These are phyloP conservation scores for Sweltsa coloradensis DNA, from an alignment of 1,140 invertebrate genomes.

Conservation along the genomic window DNA sequence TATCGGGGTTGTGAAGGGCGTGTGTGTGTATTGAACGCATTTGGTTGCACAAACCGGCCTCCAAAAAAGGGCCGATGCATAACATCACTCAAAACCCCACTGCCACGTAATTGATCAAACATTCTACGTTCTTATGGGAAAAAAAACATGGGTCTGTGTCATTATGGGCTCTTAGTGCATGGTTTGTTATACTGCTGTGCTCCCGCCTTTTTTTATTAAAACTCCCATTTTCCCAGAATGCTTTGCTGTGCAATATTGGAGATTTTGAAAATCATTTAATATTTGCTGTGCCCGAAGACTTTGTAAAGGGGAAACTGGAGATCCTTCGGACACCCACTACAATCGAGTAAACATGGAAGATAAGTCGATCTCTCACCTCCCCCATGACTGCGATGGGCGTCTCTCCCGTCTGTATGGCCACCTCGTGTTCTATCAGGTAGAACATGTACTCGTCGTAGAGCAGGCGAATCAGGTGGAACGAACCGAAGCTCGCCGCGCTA, in stretches of 20 bases:
- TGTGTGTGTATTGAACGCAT: neutral
- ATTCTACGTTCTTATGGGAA: too few relatives aligned
- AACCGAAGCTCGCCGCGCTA: slow-evolving; percentile 95
- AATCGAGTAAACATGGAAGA: neutral
- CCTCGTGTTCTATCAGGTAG: slow-evolving; percentile 94
- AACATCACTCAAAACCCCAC: neutral
- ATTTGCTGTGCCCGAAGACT: too few relatives aligned
- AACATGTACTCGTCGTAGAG: slow-evolving; percentile 99
- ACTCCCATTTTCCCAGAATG: too few relatives aligned
- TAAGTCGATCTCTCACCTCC: slow-evolving; percentile 38
- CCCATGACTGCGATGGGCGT: slow-evolving; percentile 93
- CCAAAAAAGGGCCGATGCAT: neutral
- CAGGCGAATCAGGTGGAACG: slow-evolving; percentile 94
- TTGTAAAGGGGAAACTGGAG: too few relatives aligned
- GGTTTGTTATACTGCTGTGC: too few relatives aligned
- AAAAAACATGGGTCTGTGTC: too few relatives aligned
- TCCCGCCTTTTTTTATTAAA: too few relatives aligned
- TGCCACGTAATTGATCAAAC: too few relatives aligned
- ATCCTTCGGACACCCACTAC: neutral
- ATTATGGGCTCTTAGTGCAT: too few relatives aligned
- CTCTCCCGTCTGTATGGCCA: slow-evolving; percentile 78
- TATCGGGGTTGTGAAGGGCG: neutral
- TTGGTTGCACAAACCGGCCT: neutral
- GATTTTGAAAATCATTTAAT: too few relatives aligned
- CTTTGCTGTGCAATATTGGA: too few relatives aligned